phyloP scores from a whole-genome alignment of 92 coral and sea anemone species.

The Galaxea fascicularis region DNA sequence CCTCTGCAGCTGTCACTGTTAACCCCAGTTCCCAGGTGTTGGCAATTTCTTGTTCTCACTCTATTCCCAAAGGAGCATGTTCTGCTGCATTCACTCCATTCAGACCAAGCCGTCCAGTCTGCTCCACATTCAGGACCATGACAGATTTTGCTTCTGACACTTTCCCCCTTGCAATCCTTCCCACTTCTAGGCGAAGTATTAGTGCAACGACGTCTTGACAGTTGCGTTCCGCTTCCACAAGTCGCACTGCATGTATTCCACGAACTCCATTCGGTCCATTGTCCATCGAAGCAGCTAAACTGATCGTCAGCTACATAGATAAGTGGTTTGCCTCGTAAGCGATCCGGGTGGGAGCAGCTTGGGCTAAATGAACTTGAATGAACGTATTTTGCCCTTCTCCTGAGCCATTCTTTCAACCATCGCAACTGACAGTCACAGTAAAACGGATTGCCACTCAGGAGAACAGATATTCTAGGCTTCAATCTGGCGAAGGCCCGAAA shows the following conservation, averaged over 20 bases:
- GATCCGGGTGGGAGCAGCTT: slow-evolving; percentile 74
- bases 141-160: slow-evolving; percentile 63
- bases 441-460: slow-evolving; percentile 90
- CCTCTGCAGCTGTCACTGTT: slow-evolving; percentile 52
- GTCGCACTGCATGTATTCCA: slow-evolving; percentile 80
- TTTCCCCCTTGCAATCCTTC: slow-evolving; percentile 69
- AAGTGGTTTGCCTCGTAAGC: slow-evolving; percentile 70
- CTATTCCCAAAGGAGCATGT: slow-evolving; percentile 78
- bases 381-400: slow-evolving; percentile 61
- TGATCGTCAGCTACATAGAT: slow-evolving; percentile 60
- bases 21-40: slow-evolving; percentile 37
- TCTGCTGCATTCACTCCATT: slow-evolving; percentile 78
- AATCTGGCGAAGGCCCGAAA: slow-evolving; percentile 71
- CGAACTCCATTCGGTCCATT: slow-evolving; percentile 85
- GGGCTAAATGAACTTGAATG: slow-evolving; percentile 42
- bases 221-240: slow-evolving; percentile 82
- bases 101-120: slow-evolving; percentile 85
- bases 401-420: slow-evolving; percentile 92
- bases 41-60: slow-evolving; percentile 66
- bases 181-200: slow-evolving; percentile 64
- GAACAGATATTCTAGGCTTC: slow-evolving; percentile 59
- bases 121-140: slow-evolving; percentile 64
- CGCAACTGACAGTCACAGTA: slow-evolving; percentile 90
- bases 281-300: slow-evolving; percentile 73
- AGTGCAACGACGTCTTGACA: slow-evolving; percentile 74